Evolutionary conservation across 2,888 invertebrate genomes (phyloP).

Genomic region (Limenitis camilla): DNA sequence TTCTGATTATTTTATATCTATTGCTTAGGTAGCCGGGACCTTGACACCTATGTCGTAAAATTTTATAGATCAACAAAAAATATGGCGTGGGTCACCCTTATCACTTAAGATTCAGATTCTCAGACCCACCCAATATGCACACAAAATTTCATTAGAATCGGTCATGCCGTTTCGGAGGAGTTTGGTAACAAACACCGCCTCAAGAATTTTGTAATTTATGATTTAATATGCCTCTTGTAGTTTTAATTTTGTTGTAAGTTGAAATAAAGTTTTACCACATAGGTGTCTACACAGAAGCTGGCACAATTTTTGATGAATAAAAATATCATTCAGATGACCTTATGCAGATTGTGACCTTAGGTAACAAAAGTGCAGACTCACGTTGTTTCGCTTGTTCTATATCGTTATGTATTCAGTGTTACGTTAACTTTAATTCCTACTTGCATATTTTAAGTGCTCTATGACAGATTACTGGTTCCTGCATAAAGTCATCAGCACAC

Average conservation of each 20-base stretch:
- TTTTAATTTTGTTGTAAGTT: background rate
- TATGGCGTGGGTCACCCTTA: no score
- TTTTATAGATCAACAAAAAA: background rate
- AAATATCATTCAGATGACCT: constrained; percentile 14
- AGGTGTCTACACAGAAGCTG: constrained; percentile 11
- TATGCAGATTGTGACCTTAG: background rate
- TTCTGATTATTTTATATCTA: background rate
- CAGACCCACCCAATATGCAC: no score
- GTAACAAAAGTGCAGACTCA: background rate
- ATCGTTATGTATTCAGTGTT: constrained; percentile 1
- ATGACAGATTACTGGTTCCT: background rate
- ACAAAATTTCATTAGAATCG: no score
- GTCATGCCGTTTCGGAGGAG: no score
- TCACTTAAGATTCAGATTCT: no score
- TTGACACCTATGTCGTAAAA: constrained; percentile 3
- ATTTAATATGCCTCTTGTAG: no score
- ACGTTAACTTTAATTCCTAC: constrained; percentile 1
- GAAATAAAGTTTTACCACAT: constrained; percentile 17
- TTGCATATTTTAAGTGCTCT: constrained; percentile 2
- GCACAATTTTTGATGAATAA: constrained; percentile 10
- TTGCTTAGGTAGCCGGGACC: background rate
- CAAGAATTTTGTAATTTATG: no score
- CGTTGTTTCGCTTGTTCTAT: constrained; percentile 1
- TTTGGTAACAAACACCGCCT: no score
- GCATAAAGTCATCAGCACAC: constrained; percentile 11